Conservation (phyloP, 2,888 invertebrate genomes). For the Diogma glabrata region DNA sequence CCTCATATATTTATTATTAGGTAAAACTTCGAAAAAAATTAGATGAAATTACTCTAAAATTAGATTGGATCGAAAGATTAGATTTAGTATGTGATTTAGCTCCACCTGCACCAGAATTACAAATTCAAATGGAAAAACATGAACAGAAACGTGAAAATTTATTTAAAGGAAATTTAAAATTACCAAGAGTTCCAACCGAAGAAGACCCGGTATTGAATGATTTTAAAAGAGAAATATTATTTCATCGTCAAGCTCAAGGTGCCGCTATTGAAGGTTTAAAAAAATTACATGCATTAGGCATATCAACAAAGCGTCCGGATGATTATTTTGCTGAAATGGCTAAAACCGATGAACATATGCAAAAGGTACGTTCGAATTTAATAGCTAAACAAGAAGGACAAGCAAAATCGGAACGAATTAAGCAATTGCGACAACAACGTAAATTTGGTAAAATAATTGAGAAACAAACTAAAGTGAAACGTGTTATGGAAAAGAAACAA, state of each 20-base stretch:
- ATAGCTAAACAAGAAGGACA: constrained; percentile 74
- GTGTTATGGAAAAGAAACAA: constrained; percentile 82
- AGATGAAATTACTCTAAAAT: constrained; percentile 53
- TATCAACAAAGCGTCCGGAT: constrained; percentile 76
- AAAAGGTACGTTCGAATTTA: constrained; percentile 75
- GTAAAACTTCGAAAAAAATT: constrained; percentile 52
- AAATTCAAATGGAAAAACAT: constrained; percentile 62
- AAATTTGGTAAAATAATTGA: constrained; percentile 88
- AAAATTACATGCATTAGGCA: constrained; percentile 58
- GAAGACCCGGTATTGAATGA: constrained; percentile 80
- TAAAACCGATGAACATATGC: constrained; percentile 95
- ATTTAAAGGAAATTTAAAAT: constrained; percentile 57
- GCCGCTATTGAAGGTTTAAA: constrained; percentile 73
- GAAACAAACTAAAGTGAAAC: constrained; percentile 69
- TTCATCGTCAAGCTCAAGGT: constrained; percentile 78
- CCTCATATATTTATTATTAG: no score
- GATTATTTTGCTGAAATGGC: constrained; percentile 99
- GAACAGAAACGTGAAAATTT: constrained; percentile 54
- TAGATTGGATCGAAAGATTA: constrained; percentile 79
- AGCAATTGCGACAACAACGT: constrained; percentile 77
- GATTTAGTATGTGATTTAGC: constrained; percentile 68
- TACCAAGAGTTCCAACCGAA: constrained; percentile 47
- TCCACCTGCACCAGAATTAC: constrained; percentile 74
- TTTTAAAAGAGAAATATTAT: constrained; percentile 80
- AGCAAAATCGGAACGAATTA: constrained; percentile 79